Percentiles rank a stretch among this genome's conserved stretches.
Evolutionary conservation across 37 sponge, comb jelly and placozoan genomes (phyloP).

Genomic region (Theonella swinhoei): DNA sequence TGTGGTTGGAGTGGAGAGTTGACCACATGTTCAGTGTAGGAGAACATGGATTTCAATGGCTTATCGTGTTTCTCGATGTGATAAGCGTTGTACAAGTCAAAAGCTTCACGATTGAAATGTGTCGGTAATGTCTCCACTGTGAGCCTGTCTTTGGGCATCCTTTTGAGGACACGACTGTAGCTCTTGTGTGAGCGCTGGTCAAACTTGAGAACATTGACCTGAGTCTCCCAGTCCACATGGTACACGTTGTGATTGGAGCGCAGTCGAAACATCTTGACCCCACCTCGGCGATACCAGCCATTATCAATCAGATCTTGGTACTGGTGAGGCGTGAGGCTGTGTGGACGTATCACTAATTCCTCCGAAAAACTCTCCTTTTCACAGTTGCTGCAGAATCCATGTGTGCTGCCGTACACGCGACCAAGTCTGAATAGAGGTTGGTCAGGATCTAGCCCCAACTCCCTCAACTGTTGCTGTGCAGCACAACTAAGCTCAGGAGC

Average conservation of each 20-base stretch:
- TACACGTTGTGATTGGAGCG: slow-evolving; percentile 63
- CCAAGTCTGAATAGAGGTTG: slow-evolving; percentile 66
- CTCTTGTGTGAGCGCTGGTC: slow-evolving; percentile 56
- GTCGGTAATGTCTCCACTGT: slow-evolving; percentile 53
- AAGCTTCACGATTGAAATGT: slow-evolving; percentile 78
- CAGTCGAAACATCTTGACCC: slow-evolving; percentile 87
- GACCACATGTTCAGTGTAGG: slow-evolving; percentile 87
- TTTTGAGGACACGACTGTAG: slow-evolving; percentile 66
- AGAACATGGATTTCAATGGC: slow-evolving; percentile 63
- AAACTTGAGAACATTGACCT: slow-evolving; percentile 75
- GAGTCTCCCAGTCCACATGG: slow-evolving; percentile 87
- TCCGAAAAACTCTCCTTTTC: slow-evolving; percentile 70
- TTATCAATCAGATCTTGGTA: slow-evolving; percentile 82
- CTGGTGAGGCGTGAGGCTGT: slow-evolving; percentile 70
- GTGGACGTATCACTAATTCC: slow-evolving; percentile 76
- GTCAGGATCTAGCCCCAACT: slow-evolving; percentile 53
- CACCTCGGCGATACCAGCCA: slow-evolving; percentile 95
- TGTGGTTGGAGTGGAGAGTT: slow-evolving; percentile 63
- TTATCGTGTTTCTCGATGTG: slow-evolving; percentile 80
- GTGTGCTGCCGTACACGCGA: slow-evolving; percentile 66
- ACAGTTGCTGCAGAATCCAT: slow-evolving; percentile 83
- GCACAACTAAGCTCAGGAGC: slow-evolving; percentile 32
- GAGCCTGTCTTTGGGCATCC: slow-evolving; percentile 65
- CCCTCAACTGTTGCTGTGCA: slow-evolving; percentile 29
- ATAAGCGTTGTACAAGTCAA: slow-evolving; percentile 83